These are phyloP conservation scores for Passer montanus DNA, from an alignment of 2,113 vertebrate species.

Conservation along the genomic window DNA sequence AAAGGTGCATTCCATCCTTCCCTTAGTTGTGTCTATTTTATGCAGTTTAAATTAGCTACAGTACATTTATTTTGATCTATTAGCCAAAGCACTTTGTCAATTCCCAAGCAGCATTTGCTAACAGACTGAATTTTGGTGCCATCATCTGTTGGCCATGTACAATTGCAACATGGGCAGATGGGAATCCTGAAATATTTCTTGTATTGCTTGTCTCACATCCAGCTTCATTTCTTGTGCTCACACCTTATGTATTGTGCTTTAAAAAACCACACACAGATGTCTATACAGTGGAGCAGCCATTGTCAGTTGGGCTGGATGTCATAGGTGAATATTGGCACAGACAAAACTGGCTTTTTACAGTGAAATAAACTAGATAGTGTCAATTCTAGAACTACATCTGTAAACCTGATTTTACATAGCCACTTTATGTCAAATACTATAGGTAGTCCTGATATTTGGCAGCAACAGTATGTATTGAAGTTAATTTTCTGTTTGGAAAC, in stretches of 20 bases:
- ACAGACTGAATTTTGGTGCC: conserved; percentile 62
- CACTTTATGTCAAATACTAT: neutral
- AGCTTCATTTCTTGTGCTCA: neutral
- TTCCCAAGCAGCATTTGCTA: neutral
- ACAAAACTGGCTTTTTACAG: neutral
- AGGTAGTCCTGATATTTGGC: neutral
- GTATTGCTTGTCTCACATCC: neutral
- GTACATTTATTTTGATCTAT: neutral
- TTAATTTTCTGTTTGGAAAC: neutral
- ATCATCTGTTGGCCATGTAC: conserved; percentile 56
- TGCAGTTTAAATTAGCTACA: neutral
- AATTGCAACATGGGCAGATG: neutral
- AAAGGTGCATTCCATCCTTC: neutral
- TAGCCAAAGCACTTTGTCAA: neutral
- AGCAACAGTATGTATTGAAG: neutral
- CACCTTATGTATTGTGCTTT: neutral
- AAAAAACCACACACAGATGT: neutral
- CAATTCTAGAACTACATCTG: neutral
- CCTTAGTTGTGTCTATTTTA: neutral
- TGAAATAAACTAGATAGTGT: neutral
- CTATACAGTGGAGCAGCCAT: neutral
- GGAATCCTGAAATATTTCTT: neutral
- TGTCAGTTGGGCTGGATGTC: neutral
- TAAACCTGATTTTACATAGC: neutral
- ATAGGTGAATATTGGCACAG: neutral